Conservation (phyloP, 2,888 invertebrate genomes). For the Archips xylosteana region DNA sequence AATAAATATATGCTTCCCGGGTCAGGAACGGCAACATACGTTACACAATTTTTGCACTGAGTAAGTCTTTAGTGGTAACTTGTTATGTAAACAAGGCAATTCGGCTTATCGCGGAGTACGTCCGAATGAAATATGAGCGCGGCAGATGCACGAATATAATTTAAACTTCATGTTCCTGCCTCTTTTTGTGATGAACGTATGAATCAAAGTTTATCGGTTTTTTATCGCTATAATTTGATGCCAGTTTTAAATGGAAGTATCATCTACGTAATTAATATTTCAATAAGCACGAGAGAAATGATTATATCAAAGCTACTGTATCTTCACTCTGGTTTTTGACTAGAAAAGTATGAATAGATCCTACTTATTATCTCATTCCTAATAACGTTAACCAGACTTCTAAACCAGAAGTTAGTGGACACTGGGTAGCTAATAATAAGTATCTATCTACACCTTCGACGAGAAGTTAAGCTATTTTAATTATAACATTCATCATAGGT, state of each 20-base stretch:
- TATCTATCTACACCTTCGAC: too few relatives aligned
- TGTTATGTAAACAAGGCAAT: slow-evolving; percentile 41
- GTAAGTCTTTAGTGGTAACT: slow-evolving; percentile 33
- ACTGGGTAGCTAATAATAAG: too few relatives aligned
- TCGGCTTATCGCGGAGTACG: slow-evolving; percentile 42
- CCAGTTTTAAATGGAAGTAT: neutral
- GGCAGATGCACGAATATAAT: slow-evolving; percentile 31
- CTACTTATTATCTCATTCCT: too few relatives aligned
- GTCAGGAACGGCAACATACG: slow-evolving; percentile 1
- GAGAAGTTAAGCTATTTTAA: too few relatives aligned
- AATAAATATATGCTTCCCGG: neutral
- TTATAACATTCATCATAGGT: too few relatives aligned
- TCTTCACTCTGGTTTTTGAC: too few relatives aligned
- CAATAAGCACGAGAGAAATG: neutral
- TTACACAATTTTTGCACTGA: slow-evolving; percentile 39
- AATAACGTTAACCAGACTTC: too few relatives aligned
- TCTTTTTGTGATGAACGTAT: slow-evolving; percentile 12
- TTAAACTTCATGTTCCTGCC: slow-evolving; percentile 22
- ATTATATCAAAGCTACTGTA: too few relatives aligned
- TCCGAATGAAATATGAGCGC: slow-evolving; percentile 42
- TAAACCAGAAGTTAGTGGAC: too few relatives aligned
- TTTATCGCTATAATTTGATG: neutral
- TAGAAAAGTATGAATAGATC: too few relatives aligned
- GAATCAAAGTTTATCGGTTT: slow-evolving; percentile 3
- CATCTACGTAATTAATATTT: neutral